These are phyloP conservation scores for Ladona fulva DNA, from an alignment of 1,140 invertebrate genomes.

Conservation along the genomic window DNA sequence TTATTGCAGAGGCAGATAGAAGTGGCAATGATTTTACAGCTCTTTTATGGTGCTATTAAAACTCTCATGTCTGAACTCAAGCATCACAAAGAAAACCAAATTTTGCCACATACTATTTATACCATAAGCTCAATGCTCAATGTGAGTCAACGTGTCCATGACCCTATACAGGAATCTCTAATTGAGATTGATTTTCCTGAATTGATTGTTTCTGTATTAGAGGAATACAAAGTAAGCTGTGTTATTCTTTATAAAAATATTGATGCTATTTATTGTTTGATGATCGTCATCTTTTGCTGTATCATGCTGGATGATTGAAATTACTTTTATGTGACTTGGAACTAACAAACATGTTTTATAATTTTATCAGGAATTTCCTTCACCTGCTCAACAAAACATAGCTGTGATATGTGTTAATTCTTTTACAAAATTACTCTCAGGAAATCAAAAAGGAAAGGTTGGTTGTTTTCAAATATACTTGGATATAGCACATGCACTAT, in stretches of 20 bases:
- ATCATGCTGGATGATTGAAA: neutral
- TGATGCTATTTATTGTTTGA: neutral
- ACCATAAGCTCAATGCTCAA: neutral
- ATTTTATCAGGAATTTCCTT: neutral
- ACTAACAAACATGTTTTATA: neutral
- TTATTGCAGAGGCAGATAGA: constrained; percentile 48
- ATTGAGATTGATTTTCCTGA: neutral
- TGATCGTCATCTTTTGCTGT: neutral
- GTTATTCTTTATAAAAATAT: neutral
- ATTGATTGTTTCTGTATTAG: neutral
- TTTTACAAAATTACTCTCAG: neutral
- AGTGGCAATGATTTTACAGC: constrained; percentile 44
- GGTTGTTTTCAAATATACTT: neutral
- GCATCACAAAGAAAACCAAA: neutral
- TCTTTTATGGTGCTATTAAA: constrained; percentile 34
- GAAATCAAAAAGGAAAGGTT: neutral
- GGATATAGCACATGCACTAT: no score
- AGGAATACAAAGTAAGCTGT: neutral
- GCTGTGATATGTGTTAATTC: constrained; percentile 5
- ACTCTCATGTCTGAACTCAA: neutral
- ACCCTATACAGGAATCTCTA: neutral
- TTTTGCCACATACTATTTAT: neutral
- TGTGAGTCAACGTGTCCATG: neutral
- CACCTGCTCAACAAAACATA: neutral
- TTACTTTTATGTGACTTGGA: neutral